These are phyloP conservation scores for Drosophila neocordata DNA, from an alignment of 1,140 invertebrate genomes.

Conservation along the genomic window DNA sequence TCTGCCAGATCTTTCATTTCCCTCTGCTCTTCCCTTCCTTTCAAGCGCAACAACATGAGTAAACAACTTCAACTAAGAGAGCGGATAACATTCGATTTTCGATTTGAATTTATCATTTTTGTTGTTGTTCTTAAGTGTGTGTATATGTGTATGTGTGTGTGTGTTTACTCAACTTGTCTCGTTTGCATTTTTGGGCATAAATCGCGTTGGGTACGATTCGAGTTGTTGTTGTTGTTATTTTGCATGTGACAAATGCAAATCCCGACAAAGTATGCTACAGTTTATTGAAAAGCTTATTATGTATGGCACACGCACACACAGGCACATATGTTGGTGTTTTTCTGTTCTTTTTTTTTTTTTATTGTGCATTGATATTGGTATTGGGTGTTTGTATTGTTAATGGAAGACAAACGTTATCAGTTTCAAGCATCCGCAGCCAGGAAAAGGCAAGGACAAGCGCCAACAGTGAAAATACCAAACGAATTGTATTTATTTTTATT, in stretches of 20 bases:
- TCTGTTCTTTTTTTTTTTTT: background rate
- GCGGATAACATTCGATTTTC: slow-evolving; percentile 57
- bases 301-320: slow-evolving; percentile 16
- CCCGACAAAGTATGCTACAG: slow-evolving; percentile 50
- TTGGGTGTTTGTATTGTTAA: slow-evolving; percentile 57
- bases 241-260: slow-evolving; percentile 56
- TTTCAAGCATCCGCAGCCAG: slow-evolving; percentile 35
- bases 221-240: slow-evolving; percentile 19
- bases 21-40: background rate
- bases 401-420: slow-evolving; percentile 66
- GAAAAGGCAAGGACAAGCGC: slow-evolving; percentile 24
- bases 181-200: slow-evolving; percentile 41
- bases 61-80: slow-evolving; percentile 42
- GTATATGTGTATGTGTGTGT: slow-evolving; percentile 25
- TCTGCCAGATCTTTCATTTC: background rate
- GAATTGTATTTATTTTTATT: background rate
- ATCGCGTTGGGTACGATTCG: slow-evolving; percentile 20
- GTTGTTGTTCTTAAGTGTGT: slow-evolving; percentile 2
- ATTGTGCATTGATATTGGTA: slow-evolving; percentile 6
- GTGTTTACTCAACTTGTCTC: slow-evolving; percentile 20
- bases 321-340: slow-evolving; percentile 10
- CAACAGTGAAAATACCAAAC: slow-evolving; percentile 32
- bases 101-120: slow-evolving; percentile 59
- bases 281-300: slow-evolving; percentile 65
- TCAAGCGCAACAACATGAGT: background rate